Evolutionary conservation across 2,888 invertebrate species (phyloP).

Genomic region (Drosophila robusta): DNA sequence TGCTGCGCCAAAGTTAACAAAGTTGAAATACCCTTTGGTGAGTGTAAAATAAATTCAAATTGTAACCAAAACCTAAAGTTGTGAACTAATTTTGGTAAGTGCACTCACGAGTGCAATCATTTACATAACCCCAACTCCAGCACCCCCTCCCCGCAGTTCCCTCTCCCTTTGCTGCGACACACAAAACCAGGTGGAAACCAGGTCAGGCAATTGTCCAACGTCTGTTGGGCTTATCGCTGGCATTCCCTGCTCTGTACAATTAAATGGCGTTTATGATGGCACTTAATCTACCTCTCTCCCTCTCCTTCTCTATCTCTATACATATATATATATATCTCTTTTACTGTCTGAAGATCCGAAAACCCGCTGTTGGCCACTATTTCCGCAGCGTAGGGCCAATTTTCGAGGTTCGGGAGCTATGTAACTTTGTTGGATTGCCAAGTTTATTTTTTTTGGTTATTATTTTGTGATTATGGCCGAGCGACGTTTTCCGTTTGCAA

Average conservation of each 20-base stretch:
- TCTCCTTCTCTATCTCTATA: conserved; percentile 4
- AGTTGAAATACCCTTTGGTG: conserved; percentile 6
- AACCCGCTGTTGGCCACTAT: conserved; percentile 50
- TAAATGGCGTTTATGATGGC: conserved; percentile 67
- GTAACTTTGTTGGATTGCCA: conserved; percentile 45
- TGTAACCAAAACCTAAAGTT: conserved; percentile 36
- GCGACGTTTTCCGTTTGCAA: conserved; percentile 65
- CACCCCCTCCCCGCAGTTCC: not conserved
- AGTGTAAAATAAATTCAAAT: conserved; percentile 34
- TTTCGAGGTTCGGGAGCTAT: conserved; percentile 20
- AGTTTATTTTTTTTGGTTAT: conserved; percentile 47
- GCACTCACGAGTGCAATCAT: conserved; percentile 67
- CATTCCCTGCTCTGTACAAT: conserved; percentile 44
- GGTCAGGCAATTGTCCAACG: conserved; percentile 65
- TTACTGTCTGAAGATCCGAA: conserved; percentile 14
- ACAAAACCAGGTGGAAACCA: conserved; percentile 52
- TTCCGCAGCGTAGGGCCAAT: conserved; percentile 47
- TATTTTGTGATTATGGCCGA: conserved; percentile 65
- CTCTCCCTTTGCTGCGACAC: not conserved
- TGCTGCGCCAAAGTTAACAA: not conserved
- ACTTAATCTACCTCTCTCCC: conserved; percentile 39
- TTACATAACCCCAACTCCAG: conserved; percentile 52
- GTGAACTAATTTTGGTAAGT: conserved; percentile 60
- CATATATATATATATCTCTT: conserved; percentile 3
- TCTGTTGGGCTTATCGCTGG: conserved; percentile 49